These are phyloP conservation scores for Atethmia centrago DNA, from an alignment of 2,888 invertebrate species.

Conservation along the genomic window DNA sequence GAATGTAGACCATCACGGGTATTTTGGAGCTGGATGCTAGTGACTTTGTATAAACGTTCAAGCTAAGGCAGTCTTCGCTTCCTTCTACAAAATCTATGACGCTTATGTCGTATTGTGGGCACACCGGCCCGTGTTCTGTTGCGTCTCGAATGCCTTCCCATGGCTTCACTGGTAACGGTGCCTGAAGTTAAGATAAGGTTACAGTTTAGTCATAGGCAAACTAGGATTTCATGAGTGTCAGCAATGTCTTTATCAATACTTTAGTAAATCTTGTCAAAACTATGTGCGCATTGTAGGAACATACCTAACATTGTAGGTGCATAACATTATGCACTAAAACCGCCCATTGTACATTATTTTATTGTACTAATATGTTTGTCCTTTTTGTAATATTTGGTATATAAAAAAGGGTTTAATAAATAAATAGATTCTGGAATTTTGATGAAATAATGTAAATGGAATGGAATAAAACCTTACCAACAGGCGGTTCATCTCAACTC, in stretches of 20 bases:
- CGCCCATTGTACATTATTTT: no score
- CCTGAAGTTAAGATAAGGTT: slow-evolving; percentile 63
- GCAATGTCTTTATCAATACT: no score
- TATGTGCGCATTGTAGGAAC: no score
- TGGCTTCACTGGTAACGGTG: slow-evolving; percentile 74
- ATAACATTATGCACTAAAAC: no score
- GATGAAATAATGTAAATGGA: not conserved
- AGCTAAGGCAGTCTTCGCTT: slow-evolving; percentile 80
- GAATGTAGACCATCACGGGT: slow-evolving; percentile 86
- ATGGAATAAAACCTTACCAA: slow-evolving; percentile 83
- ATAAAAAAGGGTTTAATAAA: not conserved
- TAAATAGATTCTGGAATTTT: not conserved
- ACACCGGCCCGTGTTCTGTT: slow-evolving; percentile 77
- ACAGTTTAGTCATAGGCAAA: not conserved
- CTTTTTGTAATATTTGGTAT: no score
- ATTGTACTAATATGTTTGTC: no score
- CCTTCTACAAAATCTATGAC: slow-evolving; percentile 70
- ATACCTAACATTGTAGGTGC: no score
- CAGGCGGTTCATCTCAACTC: no score
- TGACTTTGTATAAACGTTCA: slow-evolving; percentile 80
- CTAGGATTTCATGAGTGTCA: not conserved
- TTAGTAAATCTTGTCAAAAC: no score
- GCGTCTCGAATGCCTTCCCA: slow-evolving; percentile 81
- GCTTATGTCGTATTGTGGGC: slow-evolving; percentile 79
- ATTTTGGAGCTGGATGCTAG: slow-evolving; percentile 65